Conservation (phyloP, 2,797 vertebrate species). For the Limnodromus scolopaceus region DNA sequence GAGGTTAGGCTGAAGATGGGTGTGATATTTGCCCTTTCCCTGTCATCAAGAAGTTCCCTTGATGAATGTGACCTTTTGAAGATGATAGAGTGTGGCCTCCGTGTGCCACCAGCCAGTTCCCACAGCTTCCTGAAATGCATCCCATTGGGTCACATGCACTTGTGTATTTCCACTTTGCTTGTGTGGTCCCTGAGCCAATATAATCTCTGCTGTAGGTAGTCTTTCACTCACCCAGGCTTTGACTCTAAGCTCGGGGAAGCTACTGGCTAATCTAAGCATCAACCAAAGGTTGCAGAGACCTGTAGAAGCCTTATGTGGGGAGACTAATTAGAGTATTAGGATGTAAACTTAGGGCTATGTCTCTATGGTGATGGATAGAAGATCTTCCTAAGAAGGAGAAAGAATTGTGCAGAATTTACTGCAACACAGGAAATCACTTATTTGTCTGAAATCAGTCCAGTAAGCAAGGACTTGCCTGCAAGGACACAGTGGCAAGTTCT, state of each 20-base stretch:
- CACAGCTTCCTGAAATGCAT: neutral
- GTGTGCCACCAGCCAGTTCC: neutral
- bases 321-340: neutral
- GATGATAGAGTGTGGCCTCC: neutral
- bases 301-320: neutral
- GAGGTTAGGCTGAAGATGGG: neutral
- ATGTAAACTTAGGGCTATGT: neutral
- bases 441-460: neutral
- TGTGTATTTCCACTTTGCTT: neutral
- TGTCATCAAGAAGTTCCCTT: neutral
- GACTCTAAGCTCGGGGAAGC: neutral
- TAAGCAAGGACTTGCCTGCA: neutral
- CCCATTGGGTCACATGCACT: neutral
- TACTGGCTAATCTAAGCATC: neutral
- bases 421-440: neutral
- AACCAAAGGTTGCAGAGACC: neutral
- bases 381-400: neutral
- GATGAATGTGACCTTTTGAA: neutral
- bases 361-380: neutral
- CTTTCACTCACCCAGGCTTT: neutral
- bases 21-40: neutral
- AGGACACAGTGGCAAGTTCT: neutral
- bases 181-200: neutral
- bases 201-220: neutral
- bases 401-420: neutral